These are phyloP conservation scores for Pasiphila rectangulata DNA, from an alignment of 2,888 invertebrate genomes.

Conservation along the genomic window DNA sequence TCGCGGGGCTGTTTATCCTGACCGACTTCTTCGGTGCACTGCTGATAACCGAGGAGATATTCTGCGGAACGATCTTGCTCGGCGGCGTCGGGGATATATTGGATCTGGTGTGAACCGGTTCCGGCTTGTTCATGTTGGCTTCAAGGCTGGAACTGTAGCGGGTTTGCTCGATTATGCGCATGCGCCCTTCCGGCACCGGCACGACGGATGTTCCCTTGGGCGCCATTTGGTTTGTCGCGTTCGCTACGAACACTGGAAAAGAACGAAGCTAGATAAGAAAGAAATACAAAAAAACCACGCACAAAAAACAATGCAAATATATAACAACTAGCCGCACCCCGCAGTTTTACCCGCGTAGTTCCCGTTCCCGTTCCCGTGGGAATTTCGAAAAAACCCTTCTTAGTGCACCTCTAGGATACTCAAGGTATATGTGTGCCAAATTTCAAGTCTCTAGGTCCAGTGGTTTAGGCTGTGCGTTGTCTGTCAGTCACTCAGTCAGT, in stretches of 20 bases:
- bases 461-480: no score
- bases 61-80: constrained; percentile 45
- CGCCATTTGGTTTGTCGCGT: constrained; percentile 52
- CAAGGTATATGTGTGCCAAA: no score
- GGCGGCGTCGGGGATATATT: constrained; percentile 40
- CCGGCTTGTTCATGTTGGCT: constrained; percentile 74
- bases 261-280: constrained; percentile 1
- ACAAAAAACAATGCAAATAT: no score
- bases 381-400: no score
- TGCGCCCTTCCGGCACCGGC: constrained; percentile 80
- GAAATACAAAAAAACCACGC: no score
- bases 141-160: constrained; percentile 83
- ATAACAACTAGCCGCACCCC: no score
- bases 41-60: constrained; percentile 48
- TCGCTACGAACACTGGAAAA: constrained; percentile 62
- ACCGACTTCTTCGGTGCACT: constrained; percentile 13
- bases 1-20: constrained; percentile 21
- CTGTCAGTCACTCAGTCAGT: no score
- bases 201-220: constrained; percentile 67
- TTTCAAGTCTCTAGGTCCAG: no score
- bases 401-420: no score
- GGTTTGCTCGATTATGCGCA: constrained; percentile 75
- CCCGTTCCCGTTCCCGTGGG: no score
- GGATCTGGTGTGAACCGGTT: constrained; percentile 47
- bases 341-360: no score